Evolutionary conservation across 2,797 vertebrate species (phyloP).

Genomic region (Crenuchus spilurus): DNA sequence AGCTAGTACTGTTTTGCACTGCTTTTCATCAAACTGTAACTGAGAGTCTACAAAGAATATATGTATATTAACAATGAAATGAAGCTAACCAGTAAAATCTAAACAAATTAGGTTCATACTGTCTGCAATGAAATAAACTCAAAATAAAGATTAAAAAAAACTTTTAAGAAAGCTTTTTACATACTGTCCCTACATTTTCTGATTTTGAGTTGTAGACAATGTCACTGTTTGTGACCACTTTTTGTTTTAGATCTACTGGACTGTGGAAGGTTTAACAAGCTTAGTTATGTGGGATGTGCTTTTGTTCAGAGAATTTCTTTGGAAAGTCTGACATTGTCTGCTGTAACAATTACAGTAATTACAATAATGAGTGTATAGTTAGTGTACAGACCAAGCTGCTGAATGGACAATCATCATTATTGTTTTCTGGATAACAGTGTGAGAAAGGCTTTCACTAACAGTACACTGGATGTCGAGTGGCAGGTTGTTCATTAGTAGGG

Average conservation of each 20-base stretch:
- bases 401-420: constrained; percentile 17
- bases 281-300: not conserved
- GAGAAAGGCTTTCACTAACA: constrained; percentile 21
- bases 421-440: constrained; percentile 18
- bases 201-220: too few species aligned
- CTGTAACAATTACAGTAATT: not conserved
- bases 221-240: not conserved
- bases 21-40: too few species aligned
- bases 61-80: too few species aligned
- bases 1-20: too few species aligned
- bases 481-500: constrained; percentile 1
- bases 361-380: not conserved
- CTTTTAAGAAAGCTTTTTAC: too few species aligned
- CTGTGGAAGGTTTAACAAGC: not conserved
- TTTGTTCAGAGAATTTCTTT: not conserved
- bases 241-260: not conserved
- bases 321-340: not conserved
- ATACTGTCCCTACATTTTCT: too few species aligned
- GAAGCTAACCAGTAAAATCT: too few species aligned
- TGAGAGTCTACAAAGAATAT: too few species aligned
- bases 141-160: too few species aligned
- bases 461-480: not conserved
- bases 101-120: too few species aligned
- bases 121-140: too few species aligned
- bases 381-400: not conserved